Conservation (phyloP, 2,888 invertebrate genomes). For the Torymus aiolomorphi region DNA sequence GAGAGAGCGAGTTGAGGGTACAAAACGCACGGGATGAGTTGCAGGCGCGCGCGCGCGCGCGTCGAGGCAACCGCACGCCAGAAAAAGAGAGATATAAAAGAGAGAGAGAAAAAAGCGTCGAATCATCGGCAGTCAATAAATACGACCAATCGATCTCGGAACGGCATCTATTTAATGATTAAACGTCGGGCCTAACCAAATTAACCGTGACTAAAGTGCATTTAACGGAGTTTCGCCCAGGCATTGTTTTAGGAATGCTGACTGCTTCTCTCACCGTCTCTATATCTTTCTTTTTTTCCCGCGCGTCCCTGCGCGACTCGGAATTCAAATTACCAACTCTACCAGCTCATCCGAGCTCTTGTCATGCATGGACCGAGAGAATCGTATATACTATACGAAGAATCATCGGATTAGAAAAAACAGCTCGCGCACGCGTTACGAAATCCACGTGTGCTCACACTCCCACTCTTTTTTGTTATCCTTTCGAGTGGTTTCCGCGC, state of each 20-base stretch:
- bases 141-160: constrained; percentile 71
- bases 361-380: too few species aligned
- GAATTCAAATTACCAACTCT: constrained; percentile 48
- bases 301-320: not conserved
- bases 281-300: too few species aligned
- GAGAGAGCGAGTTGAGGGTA: not conserved
- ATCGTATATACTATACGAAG: too few species aligned
- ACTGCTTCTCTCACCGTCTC: constrained; percentile 12
- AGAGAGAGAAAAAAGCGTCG: constrained; percentile 65
- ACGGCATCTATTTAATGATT: constrained; percentile 55
- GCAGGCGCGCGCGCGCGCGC: constrained; percentile 33
- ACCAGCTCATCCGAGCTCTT: constrained; percentile 33
- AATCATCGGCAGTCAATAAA: constrained; percentile 74
- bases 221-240: constrained; percentile 61
- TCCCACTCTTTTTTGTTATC: not conserved
- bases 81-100: constrained; percentile 48
- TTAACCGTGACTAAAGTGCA: constrained; percentile 74
- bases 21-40: constrained; percentile 42
- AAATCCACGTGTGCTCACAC: not conserved
- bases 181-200: constrained; percentile 72
- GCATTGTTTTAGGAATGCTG: constrained; percentile 47
- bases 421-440: constrained; percentile 7
- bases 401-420: constrained; percentile 36
- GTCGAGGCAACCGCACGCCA: constrained; percentile 39
- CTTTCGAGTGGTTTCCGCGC: not conserved